Evolutionary conservation across 2,888 invertebrate genomes (phyloP).

Genomic region (Congeria kusceri): DNA sequence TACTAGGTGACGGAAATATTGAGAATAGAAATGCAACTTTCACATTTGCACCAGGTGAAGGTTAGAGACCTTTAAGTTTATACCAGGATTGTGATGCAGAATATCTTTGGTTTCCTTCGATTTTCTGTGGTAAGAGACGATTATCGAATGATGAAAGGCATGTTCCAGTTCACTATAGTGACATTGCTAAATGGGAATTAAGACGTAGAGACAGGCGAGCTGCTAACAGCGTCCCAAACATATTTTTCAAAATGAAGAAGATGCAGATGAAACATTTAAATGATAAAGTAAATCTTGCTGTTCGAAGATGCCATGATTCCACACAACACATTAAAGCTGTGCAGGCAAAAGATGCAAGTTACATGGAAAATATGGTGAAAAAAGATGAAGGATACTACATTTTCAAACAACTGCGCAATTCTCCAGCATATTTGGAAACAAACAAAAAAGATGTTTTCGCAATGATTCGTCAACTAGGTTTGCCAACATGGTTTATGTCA

Average conservation of each 20-base stretch:
- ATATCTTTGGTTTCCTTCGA: constrained; percentile 29
- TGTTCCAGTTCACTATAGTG: constrained; percentile 51
- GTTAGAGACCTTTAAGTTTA: constrained; percentile 38
- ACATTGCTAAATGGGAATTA: constrained; percentile 52
- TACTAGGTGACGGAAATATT: constrained; percentile 34
- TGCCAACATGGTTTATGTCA: constrained; percentile 57
- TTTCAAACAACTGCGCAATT: constrained; percentile 54
- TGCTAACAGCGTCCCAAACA: constrained; percentile 51
- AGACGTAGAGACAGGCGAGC: constrained; percentile 36
- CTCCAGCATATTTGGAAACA: constrained; percentile 60
- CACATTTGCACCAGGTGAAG: constrained; percentile 58
- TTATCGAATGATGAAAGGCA: constrained; percentile 25
- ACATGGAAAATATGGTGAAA: constrained; percentile 60
- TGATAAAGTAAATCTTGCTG: constrained; percentile 6
- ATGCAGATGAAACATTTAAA: constrained; percentile 11
- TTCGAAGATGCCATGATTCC: constrained; percentile 9
- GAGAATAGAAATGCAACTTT: constrained; percentile 28
- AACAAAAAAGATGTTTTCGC: constrained; percentile 51
- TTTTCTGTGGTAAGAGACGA: constrained; percentile 44
- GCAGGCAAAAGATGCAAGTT: constrained; percentile 21
- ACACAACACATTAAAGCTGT: constrained; percentile 32
- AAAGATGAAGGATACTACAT: constrained; percentile 81
- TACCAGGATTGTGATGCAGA: constrained; percentile 37
- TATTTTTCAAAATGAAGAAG: constrained; percentile 36
- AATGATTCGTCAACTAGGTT: constrained; percentile 59